These are phyloP conservation scores for Dryocosmus kuriphilus DNA, from an alignment of 2,888 invertebrate genomes.

Conservation along the genomic window DNA sequence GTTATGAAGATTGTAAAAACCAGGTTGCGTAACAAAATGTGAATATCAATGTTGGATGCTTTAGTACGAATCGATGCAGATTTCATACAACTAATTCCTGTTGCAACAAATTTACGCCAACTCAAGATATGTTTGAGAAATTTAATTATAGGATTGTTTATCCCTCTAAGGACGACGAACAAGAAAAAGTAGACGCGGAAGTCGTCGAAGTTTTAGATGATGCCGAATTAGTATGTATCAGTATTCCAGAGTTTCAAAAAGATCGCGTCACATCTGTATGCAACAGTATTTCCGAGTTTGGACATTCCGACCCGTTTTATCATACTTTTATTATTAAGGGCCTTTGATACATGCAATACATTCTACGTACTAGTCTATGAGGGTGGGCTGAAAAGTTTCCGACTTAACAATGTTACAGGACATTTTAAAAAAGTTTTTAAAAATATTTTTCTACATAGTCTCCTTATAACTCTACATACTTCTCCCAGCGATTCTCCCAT, in stretches of 20 bases:
- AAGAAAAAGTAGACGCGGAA: background rate
- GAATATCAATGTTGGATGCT: constrained; percentile 34
- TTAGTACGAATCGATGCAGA: constrained; percentile 38
- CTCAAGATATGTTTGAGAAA: constrained; percentile 39
- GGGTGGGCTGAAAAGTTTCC: no score
- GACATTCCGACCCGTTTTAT: no score
- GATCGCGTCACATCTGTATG: no score
- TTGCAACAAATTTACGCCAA: constrained; percentile 38
- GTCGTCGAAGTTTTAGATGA: background rate
- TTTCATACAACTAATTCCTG: constrained; percentile 36
- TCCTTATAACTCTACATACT: no score
- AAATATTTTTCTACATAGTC: no score
- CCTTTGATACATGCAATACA: no score
- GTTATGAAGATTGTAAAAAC: constrained; percentile 50
- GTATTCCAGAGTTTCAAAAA: background rate
- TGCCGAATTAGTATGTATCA: background rate
- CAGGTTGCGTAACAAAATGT: constrained; percentile 46
- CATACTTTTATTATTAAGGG: background rate
- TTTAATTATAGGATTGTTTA: constrained; percentile 41
- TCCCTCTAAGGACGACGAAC: background rate
- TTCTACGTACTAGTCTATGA: no score
- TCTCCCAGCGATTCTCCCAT: no score
- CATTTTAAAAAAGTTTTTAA: no score
- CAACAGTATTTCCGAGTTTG: no score
- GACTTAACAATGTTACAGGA: no score